Base-by-base conservation (phyloP, 2,797 vertebrate species). In the Leptodactylus fallax region DNA sequence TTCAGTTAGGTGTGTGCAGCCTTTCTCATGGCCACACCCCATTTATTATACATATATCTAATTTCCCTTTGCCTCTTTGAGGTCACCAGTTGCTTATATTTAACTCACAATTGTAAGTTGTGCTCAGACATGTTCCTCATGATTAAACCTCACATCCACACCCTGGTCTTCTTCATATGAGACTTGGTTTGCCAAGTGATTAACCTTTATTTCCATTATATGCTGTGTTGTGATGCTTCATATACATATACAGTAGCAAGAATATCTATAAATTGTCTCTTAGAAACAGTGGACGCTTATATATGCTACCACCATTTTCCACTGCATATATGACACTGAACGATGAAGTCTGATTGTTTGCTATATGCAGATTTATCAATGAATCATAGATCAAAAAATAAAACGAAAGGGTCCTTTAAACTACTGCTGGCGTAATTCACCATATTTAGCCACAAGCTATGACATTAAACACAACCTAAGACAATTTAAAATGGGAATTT, bases 1-100 rank as follows among this genome's bases (percentile, higher is more conserved):
- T 87, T 79, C 79, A 79, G 80, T 83, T 83, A 89, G 88, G 88
- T 87, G 88, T 89, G 88, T 86, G 63, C 74, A 83, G 47, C 72
- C 61, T 86, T 89, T 89, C 88, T 89, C 88, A 89, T 89, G 74
- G 74, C 72, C 85, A 89, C 88, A 86, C 84, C 88, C 88, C 72
- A 71, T 83, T 71, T 89, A 89, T 89, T 86, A 86, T 71, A 78
- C 51, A 89, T 77, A 45, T 47, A 87, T 89, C 77, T 86, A n/a
- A 87, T 89, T 86, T 89, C 80, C 79, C 45, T 86, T 83, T 86
- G 74, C 61, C 77, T 79, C 80, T 89, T 89, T 83, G 88, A 89
- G 88, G 88, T 89, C 85, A 89, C 21, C 53, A 53, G 74, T 78
- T 86, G 63, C 71, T 86, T 89, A 77, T 89, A 58, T 89, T 86